Base-by-base conservation (phyloP, 2,113 vertebrate species). In the Tachysurus fulvidraco region DNA sequence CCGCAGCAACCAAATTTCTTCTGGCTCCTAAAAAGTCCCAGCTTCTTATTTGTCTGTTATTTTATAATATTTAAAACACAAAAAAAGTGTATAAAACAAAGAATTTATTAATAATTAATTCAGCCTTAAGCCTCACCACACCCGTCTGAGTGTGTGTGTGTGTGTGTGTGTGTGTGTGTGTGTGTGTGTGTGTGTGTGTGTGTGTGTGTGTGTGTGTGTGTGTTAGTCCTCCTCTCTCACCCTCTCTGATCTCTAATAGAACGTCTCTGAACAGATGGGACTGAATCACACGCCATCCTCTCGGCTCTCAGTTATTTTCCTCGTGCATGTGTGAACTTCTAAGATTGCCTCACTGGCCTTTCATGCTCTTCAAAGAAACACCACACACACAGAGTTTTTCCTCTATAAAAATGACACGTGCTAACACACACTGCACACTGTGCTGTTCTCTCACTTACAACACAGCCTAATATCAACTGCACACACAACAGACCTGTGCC, bases 221-320 rank as follows among this genome's bases (percentile, higher is more conserved):
- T 88, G 77, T 91, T 82, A 87, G 90, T 93, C 91, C 92, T 86
- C 88, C 90, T 92, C 92, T 92, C 91, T 92, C 90, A 92, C 90
- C 4, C 91, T 91, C 89, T 83, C 92, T 92, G 92, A 90, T 91
- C 93, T 92, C 92, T 94, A 95, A 95, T 94, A 94, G 93, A 94
- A 93, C 93, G 91, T 94, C 93, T 93, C 92, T 93, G 93, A 94
- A 94, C 94, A 95, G 94, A 95, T 95, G 94, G 94, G 94, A 94
- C 94, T 92, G 95, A 94, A 95, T 94, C 95, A 94, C 94, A 93
- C 94, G 93, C 94, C 93, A 93, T 94, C 94, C 93, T 95, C 92
- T 92, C 93, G 94, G 94, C 94, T 95, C 93, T 94, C 95, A 93
- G 93, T 94, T 94, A 94, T 95, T 95, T 95, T 94, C 93, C 92